Evolutionary conservation across 2,888 invertebrate genomes (phyloP), one percentile per base, ranked within the genome.

Genomic region (Drosophila merina): DNA sequence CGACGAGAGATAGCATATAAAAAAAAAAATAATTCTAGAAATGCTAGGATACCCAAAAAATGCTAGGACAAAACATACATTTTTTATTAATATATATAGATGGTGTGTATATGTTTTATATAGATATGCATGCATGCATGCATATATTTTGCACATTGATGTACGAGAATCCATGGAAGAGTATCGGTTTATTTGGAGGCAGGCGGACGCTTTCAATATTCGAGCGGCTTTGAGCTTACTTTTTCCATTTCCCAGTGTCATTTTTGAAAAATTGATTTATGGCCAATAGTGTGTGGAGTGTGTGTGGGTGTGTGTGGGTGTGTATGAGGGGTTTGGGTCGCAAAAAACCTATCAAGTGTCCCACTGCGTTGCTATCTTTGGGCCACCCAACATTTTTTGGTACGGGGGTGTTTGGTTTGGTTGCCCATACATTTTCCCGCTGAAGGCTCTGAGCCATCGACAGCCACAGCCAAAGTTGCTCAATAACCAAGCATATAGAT

Each of bases 171-270:
- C 38, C 50, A 52, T 54, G 40, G 66, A 40, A 25, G 68, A 52
- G 69, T 51, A 45, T 57, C 49, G 57, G 71, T 38, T 31, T 56
- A 57, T 62, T 57, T 38, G 45, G 57, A 30, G 50, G 47, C 56
- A 54, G 56, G 75, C 50, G 68, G 70, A 47, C 64, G 68, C 79
- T 82, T 81, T 82, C 78, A 77, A 81, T 84, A 84, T 80, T 81
- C 82, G 79, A 79, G 66, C 66, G 73, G 88, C 88, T 87, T 85
- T 85, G 82, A 87, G 82, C 86, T 87, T 81, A 87, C 86, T 87
- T 83, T 83, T 83, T 87, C 82, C 82, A 83, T 83, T 83, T 83
- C 82, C 82, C 82, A 77, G 82, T 83, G 82, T 83, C 82, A 83
- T 79, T 87, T 82, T 87, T 78, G 71, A 82, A 83, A 83, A 83